Evolutionary conservation across 2,797 vertebrate genomes (phyloP), one percentile per base, ranked within the genome.

Genomic region (Chelon labrosus): DNA sequence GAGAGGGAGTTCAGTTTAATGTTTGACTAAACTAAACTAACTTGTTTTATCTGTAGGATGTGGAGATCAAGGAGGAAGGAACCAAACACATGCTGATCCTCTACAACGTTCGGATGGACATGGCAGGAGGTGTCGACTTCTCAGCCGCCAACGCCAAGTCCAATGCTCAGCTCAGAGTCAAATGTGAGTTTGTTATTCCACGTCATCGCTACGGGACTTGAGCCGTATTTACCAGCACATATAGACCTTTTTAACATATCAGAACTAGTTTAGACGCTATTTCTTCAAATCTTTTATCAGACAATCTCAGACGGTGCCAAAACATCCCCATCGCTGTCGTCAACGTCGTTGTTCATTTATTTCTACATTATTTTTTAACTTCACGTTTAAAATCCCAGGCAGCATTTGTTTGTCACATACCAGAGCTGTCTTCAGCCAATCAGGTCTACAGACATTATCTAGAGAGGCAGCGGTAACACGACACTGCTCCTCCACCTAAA

Each of bases 41-140:
- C 7, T 35, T 25, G 47, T 50, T 50, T 31, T 13, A 35, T 3
- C 16, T 19, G 25, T 81, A 99, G 98, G 98, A 99, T 37, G 96
- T 97, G 83, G 98, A 99, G 88, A 99, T 98, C 53, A 99, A 98
- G 79, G 97, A 99, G 84, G 98, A 99, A 87, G 97, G 97, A 75
- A 98, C 95, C 86, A 95, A 92, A 62, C 98, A 99, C 68, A 86
- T 97, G 62, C 91, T 99, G 60, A 95, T 97, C 71, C 92, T 99
- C 20, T 98, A 98, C 71, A 99, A 98, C 37, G 96, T 98, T 10
- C 94, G 72, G 0, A 90, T 96, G 93, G 95, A 96, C 90, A 98
- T 99, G 94, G 96, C 96, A 3, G 98, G 98, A 59, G 91, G 87
- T 7, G 96, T 99, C 35, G 97, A 99, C 85, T 99, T 99, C 89